These are phyloP conservation scores for Hydropsyche betteni DNA, from an alignment of 2,888 invertebrate species.

Conservation along the genomic window DNA sequence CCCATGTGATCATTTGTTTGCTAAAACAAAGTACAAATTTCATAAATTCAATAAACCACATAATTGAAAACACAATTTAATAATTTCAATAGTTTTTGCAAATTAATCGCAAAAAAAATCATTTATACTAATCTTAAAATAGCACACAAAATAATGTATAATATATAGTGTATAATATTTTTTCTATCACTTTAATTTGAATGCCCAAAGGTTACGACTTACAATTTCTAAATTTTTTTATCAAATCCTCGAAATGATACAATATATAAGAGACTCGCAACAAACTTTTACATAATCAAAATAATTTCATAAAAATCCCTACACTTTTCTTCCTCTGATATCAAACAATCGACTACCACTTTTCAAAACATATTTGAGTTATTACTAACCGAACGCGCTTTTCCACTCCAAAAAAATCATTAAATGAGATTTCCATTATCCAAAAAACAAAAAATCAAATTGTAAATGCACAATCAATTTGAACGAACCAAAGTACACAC, in stretches of 20 bases:
- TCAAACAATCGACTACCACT: conserved; percentile 11
- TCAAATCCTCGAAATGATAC: background rate
- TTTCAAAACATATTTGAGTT: conserved; percentile 44
- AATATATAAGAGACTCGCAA: conserved; percentile 11
- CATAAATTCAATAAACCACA: conserved; percentile 17
- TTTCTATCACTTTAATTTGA: conserved; percentile 43
- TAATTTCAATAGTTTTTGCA: conserved; percentile 23
- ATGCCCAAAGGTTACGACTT: conserved; percentile 48
- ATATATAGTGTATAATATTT: conserved; percentile 19
- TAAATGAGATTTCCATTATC: conserved; percentile 32
- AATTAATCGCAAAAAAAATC: conserved; percentile 21
- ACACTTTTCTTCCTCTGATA: conserved; percentile 1
- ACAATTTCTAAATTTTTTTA: conserved; percentile 11
- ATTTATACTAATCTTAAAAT: conserved; percentile 25
- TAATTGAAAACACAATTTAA: conserved; percentile 15
- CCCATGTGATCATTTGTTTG: conserved; percentile 26
- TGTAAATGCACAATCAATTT: background rate
- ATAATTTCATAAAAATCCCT: conserved; percentile 30
- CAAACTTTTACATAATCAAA: conserved; percentile 19
- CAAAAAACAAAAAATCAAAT: background rate
- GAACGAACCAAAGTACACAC: conserved; percentile 1
- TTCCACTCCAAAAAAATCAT: conserved; percentile 50
- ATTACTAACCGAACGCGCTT: conserved; percentile 52
- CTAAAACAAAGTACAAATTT: conserved; percentile 22
- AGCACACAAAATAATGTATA: conserved; percentile 32